phyloP scores from a whole-genome alignment of 2,797 vertebrate genomes.

The Enteromius mattozi region DNA sequence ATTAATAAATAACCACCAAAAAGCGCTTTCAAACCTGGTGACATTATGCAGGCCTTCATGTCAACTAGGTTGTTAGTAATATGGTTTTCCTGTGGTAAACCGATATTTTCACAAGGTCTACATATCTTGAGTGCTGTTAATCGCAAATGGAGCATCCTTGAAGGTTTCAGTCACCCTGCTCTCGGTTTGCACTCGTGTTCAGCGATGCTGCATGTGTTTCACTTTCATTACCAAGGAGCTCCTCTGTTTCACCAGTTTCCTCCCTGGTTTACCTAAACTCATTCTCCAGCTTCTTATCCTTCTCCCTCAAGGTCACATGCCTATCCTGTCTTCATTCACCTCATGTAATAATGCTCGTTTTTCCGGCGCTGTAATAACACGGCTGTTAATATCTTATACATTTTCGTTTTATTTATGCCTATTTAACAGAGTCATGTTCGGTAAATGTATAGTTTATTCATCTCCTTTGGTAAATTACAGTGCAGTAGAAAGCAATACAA shows the following conservation, averaged over 20 bases:
- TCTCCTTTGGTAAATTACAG: no score
- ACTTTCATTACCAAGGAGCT: not conserved
- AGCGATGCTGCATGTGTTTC: not conserved
- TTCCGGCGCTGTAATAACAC: not conserved
- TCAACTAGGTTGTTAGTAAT: not conserved
- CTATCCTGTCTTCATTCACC: not conserved
- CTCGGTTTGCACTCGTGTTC: not conserved
- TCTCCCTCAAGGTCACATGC: not conserved
- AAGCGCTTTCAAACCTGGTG: not conserved
- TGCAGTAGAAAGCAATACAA: not conserved
- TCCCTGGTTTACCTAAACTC: not conserved
- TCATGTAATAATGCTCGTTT: not conserved
- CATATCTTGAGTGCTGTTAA: not conserved
- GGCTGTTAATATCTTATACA: not conserved
- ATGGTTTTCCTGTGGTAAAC: slow-evolving; percentile 8
- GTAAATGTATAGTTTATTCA: not conserved
- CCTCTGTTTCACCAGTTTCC: not conserved
- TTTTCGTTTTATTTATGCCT: not conserved
- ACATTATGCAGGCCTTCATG: not conserved
- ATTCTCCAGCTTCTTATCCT: not conserved
- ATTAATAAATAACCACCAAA: not conserved
- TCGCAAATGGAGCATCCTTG: not conserved
- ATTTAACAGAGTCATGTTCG: not conserved
- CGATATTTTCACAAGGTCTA: not conserved
- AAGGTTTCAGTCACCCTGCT: not conserved